phyloP scores from a whole-genome alignment of 2,888 invertebrate genomes.

The Chaetoderma sp. region DNA sequence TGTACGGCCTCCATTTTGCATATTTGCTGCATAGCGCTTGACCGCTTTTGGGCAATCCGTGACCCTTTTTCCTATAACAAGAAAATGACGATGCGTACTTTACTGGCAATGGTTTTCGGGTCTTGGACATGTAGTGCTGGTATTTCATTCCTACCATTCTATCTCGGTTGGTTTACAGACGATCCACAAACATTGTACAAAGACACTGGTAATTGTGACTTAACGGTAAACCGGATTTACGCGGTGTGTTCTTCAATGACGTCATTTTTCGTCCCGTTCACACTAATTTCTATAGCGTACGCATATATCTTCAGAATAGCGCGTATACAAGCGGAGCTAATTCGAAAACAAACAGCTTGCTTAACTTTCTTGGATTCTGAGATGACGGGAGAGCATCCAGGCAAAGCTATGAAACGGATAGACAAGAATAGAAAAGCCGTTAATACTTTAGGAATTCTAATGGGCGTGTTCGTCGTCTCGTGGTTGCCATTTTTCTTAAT shows the following conservation, averaged over 20 bases:
- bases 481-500: conserved; percentile 50
- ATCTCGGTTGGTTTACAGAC: conserved; percentile 60
- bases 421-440: conserved; percentile 43
- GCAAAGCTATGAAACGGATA: not conserved
- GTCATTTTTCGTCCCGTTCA: conserved; percentile 62
- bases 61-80: conserved; percentile 56
- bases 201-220: conserved; percentile 34
- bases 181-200: conserved; percentile 68
- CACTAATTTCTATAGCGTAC: conserved; percentile 62
- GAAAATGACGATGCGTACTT: conserved; percentile 48
- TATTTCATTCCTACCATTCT: conserved; percentile 66
- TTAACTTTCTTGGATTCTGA: no score
- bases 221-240: conserved; percentile 57
- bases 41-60: conserved; percentile 63
- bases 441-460: conserved; percentile 45
- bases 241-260: conserved; percentile 61
- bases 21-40: conserved; percentile 60
- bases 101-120: conserved; percentile 46
- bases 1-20: conserved; percentile 66
- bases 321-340: conserved; percentile 53
- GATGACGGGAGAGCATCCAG: conserved; percentile 21
- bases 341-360: conserved; percentile 46
- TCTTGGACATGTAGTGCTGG: conserved; percentile 58
- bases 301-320: conserved; percentile 58
- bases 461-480: conserved; percentile 44